Evolutionary conservation across 2,113 vertebrate species (phyloP), one percentile per base, ranked within the genome.

Genomic region (Cariama cristata): DNA sequence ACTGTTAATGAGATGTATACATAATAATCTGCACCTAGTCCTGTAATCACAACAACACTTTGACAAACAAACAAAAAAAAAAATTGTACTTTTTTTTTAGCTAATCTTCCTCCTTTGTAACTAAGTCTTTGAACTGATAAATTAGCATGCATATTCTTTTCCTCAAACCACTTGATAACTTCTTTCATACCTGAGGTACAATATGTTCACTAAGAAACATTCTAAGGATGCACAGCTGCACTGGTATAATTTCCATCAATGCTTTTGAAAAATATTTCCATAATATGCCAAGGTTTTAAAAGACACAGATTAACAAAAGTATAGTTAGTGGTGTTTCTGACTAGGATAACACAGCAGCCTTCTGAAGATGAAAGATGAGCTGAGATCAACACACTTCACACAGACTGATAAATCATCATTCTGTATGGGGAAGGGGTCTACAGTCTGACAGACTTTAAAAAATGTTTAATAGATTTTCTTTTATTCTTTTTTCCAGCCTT

Each of bases 141-240:
- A 91, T 92, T 56, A 93, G 40, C 38, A 96, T 66, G 80, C 64
- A 75, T 72, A 75, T 96, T 95, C 52, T 90, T 95, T 94, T 84
- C 91, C 45, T 90, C 86, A 97, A 97, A 86, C n/a, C 73, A 82
- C 71, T 91, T 75, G 71, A 69, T 91, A 87, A 94, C 92, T 90
- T 86, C 76, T 83, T 76, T 90, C 90, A 84, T 88, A 96, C 74
- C 94, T 95, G 90, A 92, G 64, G 85, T 87, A 93, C 79, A 91
- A 81, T 79, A 79, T 20, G 52, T 91, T 96, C 85, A 89, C 95
- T 96, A 95, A 88, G 77, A 88, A 95, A 40, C 72, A 93, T 86
- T 95, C 79, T 95, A 33, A 97, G 96, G 77, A 91, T 74, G 44
- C 45, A 91, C 91, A 90, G 94, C 82, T 96, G 60, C 59, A 84